Conservation (phyloP, 92 coral and sea anemone species). For the Epizoanthus ramosus region DNA sequence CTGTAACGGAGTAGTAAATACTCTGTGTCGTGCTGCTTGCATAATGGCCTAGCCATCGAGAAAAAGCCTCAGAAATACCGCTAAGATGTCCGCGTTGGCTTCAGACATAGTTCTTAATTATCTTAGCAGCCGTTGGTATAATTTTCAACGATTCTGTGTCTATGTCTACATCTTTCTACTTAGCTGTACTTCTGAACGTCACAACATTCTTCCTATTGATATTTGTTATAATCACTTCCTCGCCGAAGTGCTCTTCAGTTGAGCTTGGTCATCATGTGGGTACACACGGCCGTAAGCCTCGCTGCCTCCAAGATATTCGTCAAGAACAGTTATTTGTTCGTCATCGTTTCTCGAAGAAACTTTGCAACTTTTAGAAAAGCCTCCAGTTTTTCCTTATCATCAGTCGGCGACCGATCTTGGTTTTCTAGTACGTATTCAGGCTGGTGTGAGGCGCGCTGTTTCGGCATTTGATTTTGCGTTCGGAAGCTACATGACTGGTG, state of each 20-base stretch:
- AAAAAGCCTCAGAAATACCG: slow-evolving; percentile 4
- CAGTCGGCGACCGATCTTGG: slow-evolving; percentile 44
- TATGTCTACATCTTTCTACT: not conserved
- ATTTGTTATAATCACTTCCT: slow-evolving; percentile 7
- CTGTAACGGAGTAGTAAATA: no score
- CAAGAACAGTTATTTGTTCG: slow-evolving; percentile 40
- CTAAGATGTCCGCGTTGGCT: not conserved
- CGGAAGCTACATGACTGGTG: slow-evolving; percentile 62
- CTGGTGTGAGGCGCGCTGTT: slow-evolving; percentile 13
- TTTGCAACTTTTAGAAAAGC: slow-evolving; percentile 46
- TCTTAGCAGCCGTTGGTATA: slow-evolving; percentile 33
- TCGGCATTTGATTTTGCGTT: slow-evolving; percentile 46
- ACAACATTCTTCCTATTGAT: slow-evolving; percentile 43
- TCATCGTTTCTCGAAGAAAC: slow-evolving; percentile 39
- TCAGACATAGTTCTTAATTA: slow-evolving; percentile 29
- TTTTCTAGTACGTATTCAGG: slow-evolving; percentile 30
- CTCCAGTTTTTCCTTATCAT: slow-evolving; percentile 33
- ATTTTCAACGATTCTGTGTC: not conserved
- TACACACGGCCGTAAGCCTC: slow-evolving; percentile 36
- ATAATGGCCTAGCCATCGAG: slow-evolving; percentile 27
- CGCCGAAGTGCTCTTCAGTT: slow-evolving; percentile 51
- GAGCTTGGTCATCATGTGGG: slow-evolving; percentile 43
- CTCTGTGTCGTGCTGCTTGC: slow-evolving; percentile 26
- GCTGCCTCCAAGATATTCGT: slow-evolving; percentile 21
- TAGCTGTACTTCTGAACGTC: slow-evolving; percentile 31